A percentile compares a stretch with the other conserved stretches of the same genome.
Conservation (phyloP, 2,113 vertebrate species). For the Scytalopus superciliaris region DNA sequence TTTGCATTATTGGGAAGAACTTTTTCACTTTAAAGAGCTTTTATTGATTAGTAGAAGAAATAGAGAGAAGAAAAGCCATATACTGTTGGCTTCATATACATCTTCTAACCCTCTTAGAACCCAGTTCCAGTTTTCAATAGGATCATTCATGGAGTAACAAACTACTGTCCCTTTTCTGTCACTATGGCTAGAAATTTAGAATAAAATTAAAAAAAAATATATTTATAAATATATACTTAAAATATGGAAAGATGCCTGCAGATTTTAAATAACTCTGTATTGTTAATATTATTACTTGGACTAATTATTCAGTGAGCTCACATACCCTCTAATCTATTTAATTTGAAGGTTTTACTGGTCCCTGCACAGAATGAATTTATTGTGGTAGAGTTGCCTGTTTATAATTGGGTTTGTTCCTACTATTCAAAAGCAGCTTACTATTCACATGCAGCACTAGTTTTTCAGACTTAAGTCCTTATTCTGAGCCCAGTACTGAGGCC, state of each 20-base stretch:
- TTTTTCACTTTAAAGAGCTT: conserved; percentile 29
- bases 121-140: not conserved
- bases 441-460: not conserved
- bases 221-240: not conserved
- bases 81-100: not conserved
- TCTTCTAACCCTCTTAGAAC: not conserved
- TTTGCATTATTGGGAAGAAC: conserved; percentile 29
- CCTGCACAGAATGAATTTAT: not conserved
- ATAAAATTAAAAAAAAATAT: not conserved
- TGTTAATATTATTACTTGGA: not conserved
- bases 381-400: not conserved
- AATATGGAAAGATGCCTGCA: not conserved
- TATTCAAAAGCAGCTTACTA: not conserved
- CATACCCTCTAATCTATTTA: not conserved
- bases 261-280: not conserved
- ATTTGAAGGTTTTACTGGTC: not conserved
- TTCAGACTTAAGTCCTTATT: not conserved
- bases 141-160: not conserved
- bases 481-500: not conserved
- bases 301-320: not conserved
- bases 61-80: not conserved
- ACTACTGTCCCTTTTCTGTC: not conserved
- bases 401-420: not conserved
- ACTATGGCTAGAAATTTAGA: not conserved
- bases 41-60: conserved; percentile 19